Conservation (phyloP, 2,113 vertebrate species). For the Tupaia chinensis region DNA sequence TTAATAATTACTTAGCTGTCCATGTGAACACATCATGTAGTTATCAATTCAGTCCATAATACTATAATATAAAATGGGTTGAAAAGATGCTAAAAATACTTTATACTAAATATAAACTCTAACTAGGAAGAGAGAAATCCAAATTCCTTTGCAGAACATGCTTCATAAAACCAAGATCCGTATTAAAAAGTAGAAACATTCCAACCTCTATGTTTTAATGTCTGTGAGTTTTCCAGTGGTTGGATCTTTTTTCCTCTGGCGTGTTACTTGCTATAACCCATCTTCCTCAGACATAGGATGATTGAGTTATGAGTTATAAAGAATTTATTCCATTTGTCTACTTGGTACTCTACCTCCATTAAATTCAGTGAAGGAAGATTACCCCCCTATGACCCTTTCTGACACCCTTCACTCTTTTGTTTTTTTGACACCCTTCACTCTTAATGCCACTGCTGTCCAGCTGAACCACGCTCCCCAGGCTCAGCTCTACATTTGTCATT, state of each 20-base stretch:
- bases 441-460: background rate
- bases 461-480: background rate
- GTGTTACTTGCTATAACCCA: background rate
- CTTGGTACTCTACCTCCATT: background rate
- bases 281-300: background rate
- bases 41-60: constrained; percentile 1
- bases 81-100: background rate
- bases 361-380: background rate
- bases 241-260: background rate
- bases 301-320: background rate
- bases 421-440: background rate
- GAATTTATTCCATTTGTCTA: background rate
- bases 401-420: background rate
- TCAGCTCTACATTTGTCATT: background rate
- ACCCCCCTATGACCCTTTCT: background rate
- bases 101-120: background rate
- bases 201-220: background rate
- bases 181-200: constrained; percentile 13
- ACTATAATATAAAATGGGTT: background rate
- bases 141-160: background rate
- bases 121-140: background rate
- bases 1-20: background rate
- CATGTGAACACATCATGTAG: background rate
- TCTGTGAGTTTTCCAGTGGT: background rate
- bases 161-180: background rate